phyloP scores from a whole-genome alignment of 2,113 vertebrate genomes.

The Poeciliopsis turrubarensis region DNA sequence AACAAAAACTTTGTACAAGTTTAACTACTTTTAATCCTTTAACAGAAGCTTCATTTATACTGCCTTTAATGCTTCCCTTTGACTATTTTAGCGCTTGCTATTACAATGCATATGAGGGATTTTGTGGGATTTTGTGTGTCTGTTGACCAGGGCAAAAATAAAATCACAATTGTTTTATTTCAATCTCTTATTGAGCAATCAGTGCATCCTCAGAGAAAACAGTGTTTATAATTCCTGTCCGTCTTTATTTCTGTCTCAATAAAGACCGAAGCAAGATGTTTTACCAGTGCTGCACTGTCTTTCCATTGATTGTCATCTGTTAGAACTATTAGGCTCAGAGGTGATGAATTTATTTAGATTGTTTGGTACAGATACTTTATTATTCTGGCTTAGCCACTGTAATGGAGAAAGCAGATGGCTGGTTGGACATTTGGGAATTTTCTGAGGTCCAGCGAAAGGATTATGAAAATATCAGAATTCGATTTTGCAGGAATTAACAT shows the following conservation, averaged over 20 bases:
- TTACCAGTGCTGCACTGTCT: not conserved
- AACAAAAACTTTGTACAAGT: too few relatives aligned
- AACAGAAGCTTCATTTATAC: too few relatives aligned
- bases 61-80: not conserved
- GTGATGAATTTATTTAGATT: conserved; percentile 38
- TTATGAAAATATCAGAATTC: conserved; percentile 36
- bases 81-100: not conserved
- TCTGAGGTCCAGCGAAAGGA: conserved; percentile 35
- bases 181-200: not conserved
- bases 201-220: not conserved
- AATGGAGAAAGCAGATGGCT: conserved; percentile 61
- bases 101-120: not conserved
- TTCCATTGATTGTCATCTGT: conserved; percentile 32
- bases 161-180: not conserved
- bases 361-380: conserved; percentile 36
- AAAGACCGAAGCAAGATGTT: conserved; percentile 3
- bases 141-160: not conserved
- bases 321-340: conserved; percentile 50
- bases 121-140: not conserved
- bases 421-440: conserved; percentile 40
- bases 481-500: conserved; percentile 25
- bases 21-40: not conserved
- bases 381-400: conserved; percentile 29
- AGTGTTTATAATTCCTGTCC: not conserved
- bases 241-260: not conserved